Conservation (phyloP, 1,140 invertebrate genomes). For the Amyelois transitella region DNA sequence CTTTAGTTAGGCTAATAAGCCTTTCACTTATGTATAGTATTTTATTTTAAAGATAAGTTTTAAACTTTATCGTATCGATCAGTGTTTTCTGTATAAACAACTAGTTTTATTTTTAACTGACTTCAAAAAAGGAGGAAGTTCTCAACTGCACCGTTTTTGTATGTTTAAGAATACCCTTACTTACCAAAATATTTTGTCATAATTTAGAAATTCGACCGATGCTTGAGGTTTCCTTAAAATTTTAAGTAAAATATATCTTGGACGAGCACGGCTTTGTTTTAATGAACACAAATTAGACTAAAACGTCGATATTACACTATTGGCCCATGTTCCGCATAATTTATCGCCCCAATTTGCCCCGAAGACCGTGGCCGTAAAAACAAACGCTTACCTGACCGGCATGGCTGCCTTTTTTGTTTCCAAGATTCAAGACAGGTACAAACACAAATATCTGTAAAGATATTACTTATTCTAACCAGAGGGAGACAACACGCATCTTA, state of each 20-base stretch:
- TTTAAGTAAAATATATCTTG: too few relatives aligned
- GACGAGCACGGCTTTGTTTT: not conserved
- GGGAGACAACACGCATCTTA: too few relatives aligned
- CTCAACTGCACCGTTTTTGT: not conserved
- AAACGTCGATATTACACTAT: not conserved
- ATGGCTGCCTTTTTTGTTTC: not conserved
- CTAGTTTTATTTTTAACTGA: not conserved
- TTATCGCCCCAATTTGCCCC: slow-evolving; percentile 1
- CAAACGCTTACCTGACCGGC: slow-evolving; percentile 12
- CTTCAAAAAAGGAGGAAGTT: not conserved
- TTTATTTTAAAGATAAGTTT: too few relatives aligned
- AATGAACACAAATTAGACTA: not conserved
- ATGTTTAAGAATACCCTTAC: too few relatives aligned
- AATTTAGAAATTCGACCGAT: too few relatives aligned
- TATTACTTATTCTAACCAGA: too few relatives aligned
- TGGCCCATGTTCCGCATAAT: not conserved
- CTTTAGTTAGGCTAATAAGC: too few relatives aligned
- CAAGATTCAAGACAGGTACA: not conserved
- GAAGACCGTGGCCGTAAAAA: slow-evolving; percentile 10
- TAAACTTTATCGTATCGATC: too few relatives aligned
- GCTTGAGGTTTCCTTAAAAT: too few relatives aligned
- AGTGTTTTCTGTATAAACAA: too few relatives aligned
- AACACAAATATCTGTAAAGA: not conserved
- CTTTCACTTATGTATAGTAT: too few relatives aligned
- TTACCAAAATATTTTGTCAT: too few relatives aligned